Evolutionary conservation across 2,888 invertebrate species (phyloP).

Genomic region (Argyresthia albistria): DNA sequence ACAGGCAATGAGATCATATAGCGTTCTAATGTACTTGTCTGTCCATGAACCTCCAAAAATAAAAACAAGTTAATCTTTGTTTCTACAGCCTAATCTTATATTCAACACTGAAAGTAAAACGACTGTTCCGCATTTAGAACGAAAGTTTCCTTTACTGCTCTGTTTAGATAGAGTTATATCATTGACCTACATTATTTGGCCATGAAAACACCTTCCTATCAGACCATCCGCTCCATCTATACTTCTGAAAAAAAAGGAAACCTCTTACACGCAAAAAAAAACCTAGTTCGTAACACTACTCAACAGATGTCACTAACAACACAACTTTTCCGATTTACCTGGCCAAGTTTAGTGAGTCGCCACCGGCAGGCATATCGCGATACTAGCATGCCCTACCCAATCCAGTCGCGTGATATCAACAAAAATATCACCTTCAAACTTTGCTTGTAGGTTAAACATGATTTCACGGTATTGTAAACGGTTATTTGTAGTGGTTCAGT

Average conservation of each 20-base stretch:
- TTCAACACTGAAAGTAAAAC: not conserved
- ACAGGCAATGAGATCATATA: too few relatives aligned
- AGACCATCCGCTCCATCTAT: not conserved
- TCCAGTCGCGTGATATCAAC: constrained; percentile 56
- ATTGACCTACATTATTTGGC: not conserved
- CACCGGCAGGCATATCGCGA: constrained; percentile 16
- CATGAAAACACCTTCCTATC: not conserved
- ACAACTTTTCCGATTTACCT: constrained; percentile 29
- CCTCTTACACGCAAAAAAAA: constrained; percentile 29
- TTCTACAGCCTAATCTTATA: not conserved
- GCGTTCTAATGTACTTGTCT: too few relatives aligned
- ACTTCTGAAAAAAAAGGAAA: too few relatives aligned
- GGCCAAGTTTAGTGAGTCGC: constrained; percentile 32
- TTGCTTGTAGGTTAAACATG: constrained; percentile 71
- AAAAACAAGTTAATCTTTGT: too few relatives aligned
- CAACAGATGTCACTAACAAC: too few relatives aligned
- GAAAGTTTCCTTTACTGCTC: not conserved
- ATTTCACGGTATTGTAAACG: constrained; percentile 37
- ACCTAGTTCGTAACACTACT: constrained; percentile 30
- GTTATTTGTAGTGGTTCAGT: not conserved
- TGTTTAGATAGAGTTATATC: not conserved
- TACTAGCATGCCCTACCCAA: constrained; percentile 12
- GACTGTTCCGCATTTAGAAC: not conserved
- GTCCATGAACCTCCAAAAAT: too few relatives aligned
- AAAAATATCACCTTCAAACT: constrained; percentile 72